Conservation (phyloP, 2,113 vertebrate species). For the Saguinus imperator region DNA sequence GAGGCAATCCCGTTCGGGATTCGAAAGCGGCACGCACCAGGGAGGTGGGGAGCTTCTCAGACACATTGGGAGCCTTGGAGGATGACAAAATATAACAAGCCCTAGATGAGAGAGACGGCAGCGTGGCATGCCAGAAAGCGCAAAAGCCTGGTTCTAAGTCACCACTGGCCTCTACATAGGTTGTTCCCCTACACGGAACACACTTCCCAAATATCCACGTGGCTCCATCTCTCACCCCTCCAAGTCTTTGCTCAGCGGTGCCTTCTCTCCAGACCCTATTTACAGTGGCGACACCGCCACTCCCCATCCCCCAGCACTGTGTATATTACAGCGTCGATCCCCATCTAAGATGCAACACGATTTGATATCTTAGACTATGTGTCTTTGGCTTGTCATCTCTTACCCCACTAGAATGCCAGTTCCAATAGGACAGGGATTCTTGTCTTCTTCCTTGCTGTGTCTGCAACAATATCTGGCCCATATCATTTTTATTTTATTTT, state of each 20-base stretch:
- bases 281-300: fast-evolving
- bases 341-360: background rate
- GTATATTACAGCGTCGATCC: background rate
- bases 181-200: background rate
- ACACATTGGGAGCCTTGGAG: background rate
- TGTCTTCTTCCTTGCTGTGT: background rate
- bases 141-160: background rate
- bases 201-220: background rate
- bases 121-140: background rate
- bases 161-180: background rate
- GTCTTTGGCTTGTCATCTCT: background rate
- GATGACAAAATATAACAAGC: background rate
- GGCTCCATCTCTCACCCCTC: background rate
- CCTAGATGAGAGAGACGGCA: background rate
- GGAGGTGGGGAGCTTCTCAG: background rate
- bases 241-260: background rate
- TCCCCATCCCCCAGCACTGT: too few relatives aligned
- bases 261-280: background rate
- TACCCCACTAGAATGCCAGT: background rate
- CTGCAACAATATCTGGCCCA: background rate
- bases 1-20: fast-evolving
- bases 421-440: background rate
- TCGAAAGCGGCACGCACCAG: background rate
- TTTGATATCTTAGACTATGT: background rate
- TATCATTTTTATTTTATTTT: background rate